Conservation (phyloP, 2,113 vertebrate species). For the Hirundichthys speculiger region DNA sequence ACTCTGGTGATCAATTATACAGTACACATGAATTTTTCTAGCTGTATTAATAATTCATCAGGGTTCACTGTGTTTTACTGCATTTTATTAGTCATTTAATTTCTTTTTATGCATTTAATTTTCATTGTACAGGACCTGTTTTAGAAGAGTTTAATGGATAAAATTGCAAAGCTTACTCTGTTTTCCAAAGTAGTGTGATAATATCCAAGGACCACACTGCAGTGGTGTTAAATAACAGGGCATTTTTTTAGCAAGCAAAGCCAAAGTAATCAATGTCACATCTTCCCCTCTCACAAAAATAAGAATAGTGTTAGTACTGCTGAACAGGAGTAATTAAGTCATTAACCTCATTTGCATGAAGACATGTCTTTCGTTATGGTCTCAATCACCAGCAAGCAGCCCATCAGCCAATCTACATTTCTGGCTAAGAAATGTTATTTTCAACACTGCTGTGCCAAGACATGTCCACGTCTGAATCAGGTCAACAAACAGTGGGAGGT, state of each 20-base stretch:
- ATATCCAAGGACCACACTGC: neutral
- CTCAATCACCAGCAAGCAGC: conserved; percentile 19
- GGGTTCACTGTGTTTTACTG: neutral
- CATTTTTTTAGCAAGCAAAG: neutral
- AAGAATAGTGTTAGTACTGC: conserved; percentile 2
- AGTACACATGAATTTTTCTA: no score
- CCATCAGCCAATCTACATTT: conserved; percentile 13
- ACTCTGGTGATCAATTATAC: neutral
- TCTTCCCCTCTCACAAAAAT: conserved; percentile 2
- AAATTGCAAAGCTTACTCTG: neutral
- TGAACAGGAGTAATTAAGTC: conserved; percentile 22
- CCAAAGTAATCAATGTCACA: neutral
- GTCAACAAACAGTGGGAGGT: conserved; percentile 39
- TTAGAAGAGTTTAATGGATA: neutral
- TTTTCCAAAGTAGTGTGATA: neutral
- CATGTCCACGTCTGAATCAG: conserved; percentile 9
- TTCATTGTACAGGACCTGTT: neutral
- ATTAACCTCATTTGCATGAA: conserved; percentile 54
- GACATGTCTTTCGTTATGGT: conserved; percentile 28
- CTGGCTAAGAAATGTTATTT: neutral
- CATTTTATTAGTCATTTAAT: no score
- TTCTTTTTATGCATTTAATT: no score
- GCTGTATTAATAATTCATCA: neutral
- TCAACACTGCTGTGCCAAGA: conserved; percentile 5
- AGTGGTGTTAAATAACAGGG: neutral